Percentiles rank a stretch among this genome's conserved stretches.
These are phyloP conservation scores for Amiota minor DNA, from an alignment of 2,888 invertebrate species.

Conservation along the genomic window DNA sequence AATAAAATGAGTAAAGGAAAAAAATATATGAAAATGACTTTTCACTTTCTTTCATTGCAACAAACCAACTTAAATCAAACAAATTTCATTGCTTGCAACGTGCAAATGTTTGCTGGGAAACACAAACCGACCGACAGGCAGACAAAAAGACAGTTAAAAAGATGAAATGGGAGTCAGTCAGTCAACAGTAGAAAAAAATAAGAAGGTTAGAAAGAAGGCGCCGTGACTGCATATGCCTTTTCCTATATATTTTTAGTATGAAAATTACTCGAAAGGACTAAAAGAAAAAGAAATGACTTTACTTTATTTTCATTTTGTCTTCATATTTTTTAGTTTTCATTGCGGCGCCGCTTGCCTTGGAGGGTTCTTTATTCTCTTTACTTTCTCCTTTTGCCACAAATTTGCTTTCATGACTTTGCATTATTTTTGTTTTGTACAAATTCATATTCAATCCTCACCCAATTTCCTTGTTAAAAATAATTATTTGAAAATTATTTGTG, in stretches of 20 bases:
- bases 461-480: too few relatives aligned
- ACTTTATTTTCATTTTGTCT: not conserved
- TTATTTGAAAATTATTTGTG: too few relatives aligned
- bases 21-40: not conserved
- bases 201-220: not conserved
- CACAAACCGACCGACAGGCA: not conserved
- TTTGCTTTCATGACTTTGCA: constrained; percentile 13
- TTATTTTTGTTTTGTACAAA: not conserved
- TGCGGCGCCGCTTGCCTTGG: too few relatives aligned
- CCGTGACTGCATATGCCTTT: not conserved
- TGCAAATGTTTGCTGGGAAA: not conserved
- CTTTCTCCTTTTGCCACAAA: not conserved
- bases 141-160: not conserved
- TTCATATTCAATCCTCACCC: too few relatives aligned
- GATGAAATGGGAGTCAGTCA: not conserved
- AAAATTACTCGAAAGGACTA: constrained; percentile 10
- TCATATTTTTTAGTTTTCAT: not conserved
- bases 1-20: not conserved
- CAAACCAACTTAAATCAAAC: too few relatives aligned
- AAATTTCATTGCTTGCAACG: not conserved
- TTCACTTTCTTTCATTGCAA: constrained; percentile 4
- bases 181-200: too few relatives aligned
- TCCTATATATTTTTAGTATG: too few relatives aligned
- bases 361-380: not conserved
- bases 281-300: not conserved